phyloP scores from a whole-genome alignment of 2,888 invertebrate species.

The Empis stercorea region DNA sequence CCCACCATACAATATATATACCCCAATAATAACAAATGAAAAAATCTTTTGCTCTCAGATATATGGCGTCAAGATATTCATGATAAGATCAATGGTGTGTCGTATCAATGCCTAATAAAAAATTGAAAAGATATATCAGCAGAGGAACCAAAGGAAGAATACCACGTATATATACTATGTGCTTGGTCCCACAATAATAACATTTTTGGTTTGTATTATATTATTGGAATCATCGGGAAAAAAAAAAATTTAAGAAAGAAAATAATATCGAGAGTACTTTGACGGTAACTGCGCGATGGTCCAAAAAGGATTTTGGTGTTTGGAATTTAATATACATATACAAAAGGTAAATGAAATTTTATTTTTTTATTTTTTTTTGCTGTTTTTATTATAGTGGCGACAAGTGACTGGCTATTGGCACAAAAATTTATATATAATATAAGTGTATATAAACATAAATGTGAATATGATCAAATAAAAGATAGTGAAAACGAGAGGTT shows the following conservation, averaged over 20 bases:
- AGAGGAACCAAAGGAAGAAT: not conserved
- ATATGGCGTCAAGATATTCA: conserved; percentile 33
- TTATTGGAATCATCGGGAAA: not conserved
- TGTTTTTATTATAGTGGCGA: too few species aligned
- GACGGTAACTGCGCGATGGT: too few species aligned
- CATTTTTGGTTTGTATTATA: not conserved
- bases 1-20: too few species aligned
- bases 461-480: too few species aligned
- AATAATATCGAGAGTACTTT: not conserved
- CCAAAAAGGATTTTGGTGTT: too few species aligned
- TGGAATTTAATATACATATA: too few species aligned
- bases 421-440: too few species aligned
- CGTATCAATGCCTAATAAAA: conserved; percentile 30
- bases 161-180: not conserved
- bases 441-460: too few species aligned
- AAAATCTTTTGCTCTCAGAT: conserved; percentile 14
- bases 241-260: not conserved
- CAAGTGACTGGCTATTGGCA: too few species aligned
- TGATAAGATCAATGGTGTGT: conserved; percentile 32
- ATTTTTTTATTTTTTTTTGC: too few species aligned
- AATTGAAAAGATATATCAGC: conserved; percentile 9
- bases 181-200: not conserved
- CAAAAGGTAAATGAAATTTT: too few species aligned
- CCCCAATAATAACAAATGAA: not conserved
- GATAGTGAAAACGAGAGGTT: too few species aligned